Base-by-base conservation (phyloP, 2,888 invertebrate species). In the Cynaeus angustus region DNA sequence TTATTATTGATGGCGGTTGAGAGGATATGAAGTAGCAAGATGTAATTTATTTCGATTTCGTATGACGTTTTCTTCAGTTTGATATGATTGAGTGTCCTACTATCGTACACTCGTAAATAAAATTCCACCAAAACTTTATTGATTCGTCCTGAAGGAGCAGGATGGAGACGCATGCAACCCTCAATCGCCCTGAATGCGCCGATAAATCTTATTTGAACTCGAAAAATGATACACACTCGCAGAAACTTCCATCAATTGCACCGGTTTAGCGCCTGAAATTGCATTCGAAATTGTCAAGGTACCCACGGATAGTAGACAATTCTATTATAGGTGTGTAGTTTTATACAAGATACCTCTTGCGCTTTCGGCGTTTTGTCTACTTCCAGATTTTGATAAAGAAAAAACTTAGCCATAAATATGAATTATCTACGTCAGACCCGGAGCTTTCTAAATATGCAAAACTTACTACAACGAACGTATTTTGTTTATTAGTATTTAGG, bases 31-130 rank as follows among this genome's bases (percentile, higher is more conserved):
- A 69, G 62, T 65, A 64, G 69, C 66, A 55, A 58, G 68, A 71
- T 68, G 66, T 72, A 72, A 74, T 72, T 72, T 74, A 71, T 74
- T 72, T 74, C 72, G 70, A 74, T 72, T 72, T 72, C 66, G 59
- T 66, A 65, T 72, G 74, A 71, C 72, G 66, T 72, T 72, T 70
- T 68, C 68, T 71, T 62, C 70, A 72, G 61, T 74, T 71, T 66
- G 72, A 68, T 70, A 72, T 71, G 72, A 72, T 74, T 72, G 72
- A 74, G 70, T 70, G 71, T 68, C 68, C 67, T 46, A 48, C 33
- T 65, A 72, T 64, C 46, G 66, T 69, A 59, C 55, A 70, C 59
- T 56, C 68, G 71, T 72, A 74, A 72, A 72, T 74, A 74, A 71
- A 72, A 70, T 72, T 70, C 69, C 53, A 53, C 52, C 61, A 66